Percentiles rank a stretch among this genome's conserved stretches.
Evolutionary conservation across 1,140 invertebrate genomes (phyloP).

Genomic region (Epicauta chinensis): DNA sequence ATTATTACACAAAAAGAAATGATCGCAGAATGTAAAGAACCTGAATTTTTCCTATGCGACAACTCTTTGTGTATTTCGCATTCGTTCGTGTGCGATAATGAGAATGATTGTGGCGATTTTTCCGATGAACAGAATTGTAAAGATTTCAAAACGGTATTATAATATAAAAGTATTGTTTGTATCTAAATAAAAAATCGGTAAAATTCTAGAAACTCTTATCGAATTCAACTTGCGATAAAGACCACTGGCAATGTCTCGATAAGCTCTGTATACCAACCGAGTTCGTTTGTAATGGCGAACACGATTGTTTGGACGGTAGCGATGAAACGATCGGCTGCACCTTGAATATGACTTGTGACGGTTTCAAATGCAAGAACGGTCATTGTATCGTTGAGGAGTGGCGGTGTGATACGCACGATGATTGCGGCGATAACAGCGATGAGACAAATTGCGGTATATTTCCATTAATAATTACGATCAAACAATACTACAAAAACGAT

Average conservation of each 20-base stretch:
- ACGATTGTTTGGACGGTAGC: conserved; percentile 60
- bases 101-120: conserved; percentile 50
- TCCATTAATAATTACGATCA: not conserved
- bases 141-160: conserved; percentile 38
- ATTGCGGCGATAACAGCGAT: conserved; percentile 62
- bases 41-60: conserved; percentile 39
- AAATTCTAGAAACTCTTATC: not conserved
- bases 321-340: conserved; percentile 53
- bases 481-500: conserved; percentile 36
- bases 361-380: conserved; percentile 52
- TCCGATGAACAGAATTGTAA: conserved; percentile 47
- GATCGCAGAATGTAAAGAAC: conserved; percentile 30
- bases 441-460: conserved; percentile 57
- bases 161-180: not conserved
- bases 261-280: conserved; percentile 49
- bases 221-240: conserved; percentile 24
- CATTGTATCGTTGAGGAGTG: conserved; percentile 56
- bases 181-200: no score
- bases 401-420: conserved; percentile 56
- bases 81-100: conserved; percentile 44
- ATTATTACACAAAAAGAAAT: conserved; percentile 8
- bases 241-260: conserved; percentile 45
- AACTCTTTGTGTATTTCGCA: conserved; percentile 47
- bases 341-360: conserved; percentile 27
- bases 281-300: conserved; percentile 53